Conservation (phyloP, 2,888 invertebrate genomes). For the Callyntrura sp. region DNA sequence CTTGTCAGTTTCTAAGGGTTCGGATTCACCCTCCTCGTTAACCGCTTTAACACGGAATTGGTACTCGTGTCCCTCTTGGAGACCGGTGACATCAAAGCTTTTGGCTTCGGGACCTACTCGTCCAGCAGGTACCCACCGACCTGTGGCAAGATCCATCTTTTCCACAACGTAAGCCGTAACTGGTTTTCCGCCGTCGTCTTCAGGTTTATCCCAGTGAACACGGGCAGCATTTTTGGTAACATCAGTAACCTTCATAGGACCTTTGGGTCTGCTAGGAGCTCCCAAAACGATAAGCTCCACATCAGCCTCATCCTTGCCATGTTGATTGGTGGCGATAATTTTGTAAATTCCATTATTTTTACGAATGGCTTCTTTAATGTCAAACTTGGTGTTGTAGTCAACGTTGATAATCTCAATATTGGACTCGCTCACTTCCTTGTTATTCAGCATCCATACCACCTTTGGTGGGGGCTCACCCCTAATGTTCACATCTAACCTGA, state of each 20-base stretch:
- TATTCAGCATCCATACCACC: conserved; percentile 95
- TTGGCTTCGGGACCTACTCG: conserved; percentile 90
- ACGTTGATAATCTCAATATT: conserved; percentile 93
- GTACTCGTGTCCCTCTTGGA: conserved; percentile 96
- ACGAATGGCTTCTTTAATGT: conserved; percentile 91
- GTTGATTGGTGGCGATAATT: conserved; percentile 95
- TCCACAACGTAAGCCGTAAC: conserved; percentile 94
- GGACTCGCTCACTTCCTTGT: conserved; percentile 90
- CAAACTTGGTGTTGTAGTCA: conserved; percentile 95
- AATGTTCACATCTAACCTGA: conserved; percentile 97
- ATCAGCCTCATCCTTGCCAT: conserved; percentile 96
- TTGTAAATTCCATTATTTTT: conserved; percentile 96
- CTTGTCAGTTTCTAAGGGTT: conserved; percentile 90
- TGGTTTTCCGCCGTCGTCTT: conserved; percentile 97
- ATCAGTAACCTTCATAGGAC: conserved; percentile 95
- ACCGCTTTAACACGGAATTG: conserved; percentile 93
- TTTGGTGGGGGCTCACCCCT: conserved; percentile 98
- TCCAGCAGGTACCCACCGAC: conserved; percentile 97
- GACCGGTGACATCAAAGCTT: conserved; percentile 93
- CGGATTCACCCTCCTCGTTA: conserved; percentile 93
- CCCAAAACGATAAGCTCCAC: conserved; percentile 97
- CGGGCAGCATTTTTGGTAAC: conserved; percentile 96
- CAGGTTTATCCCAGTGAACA: conserved; percentile 96
- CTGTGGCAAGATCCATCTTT: conserved; percentile 96
- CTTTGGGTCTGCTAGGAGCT: conserved; percentile 94